Evolutionary conservation across 2,797 vertebrate species (phyloP).

Genomic region (Graptemys geographica): DNA sequence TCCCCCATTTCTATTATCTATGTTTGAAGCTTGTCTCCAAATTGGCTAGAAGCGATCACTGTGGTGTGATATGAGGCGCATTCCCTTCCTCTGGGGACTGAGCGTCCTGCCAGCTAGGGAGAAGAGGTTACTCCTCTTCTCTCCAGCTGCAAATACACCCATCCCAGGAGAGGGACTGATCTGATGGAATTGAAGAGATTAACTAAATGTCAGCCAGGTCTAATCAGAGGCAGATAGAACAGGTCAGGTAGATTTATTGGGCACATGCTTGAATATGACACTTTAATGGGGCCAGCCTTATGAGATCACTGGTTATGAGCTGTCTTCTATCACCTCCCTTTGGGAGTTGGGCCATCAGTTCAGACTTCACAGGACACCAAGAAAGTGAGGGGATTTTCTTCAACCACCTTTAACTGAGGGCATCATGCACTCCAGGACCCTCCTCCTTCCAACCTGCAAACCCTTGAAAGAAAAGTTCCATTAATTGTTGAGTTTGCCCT

Average conservation of each 20-base stretch:
- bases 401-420: neutral
- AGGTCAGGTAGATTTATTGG: slow-evolving; percentile 4
- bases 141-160: neutral
- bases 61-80: neutral
- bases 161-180: neutral
- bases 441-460: neutral
- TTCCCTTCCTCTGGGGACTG: neutral
- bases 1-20: neutral
- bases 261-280: neutral
- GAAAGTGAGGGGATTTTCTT: neutral
- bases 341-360: rapidly evolving
- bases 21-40: neutral
- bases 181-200: neutral
- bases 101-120: neutral
- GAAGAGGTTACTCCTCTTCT: neutral
- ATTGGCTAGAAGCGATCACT: neutral
- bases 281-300: neutral
- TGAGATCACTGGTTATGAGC: neutral
- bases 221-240: neutral
- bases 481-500: neutral
- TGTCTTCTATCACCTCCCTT: neutral
- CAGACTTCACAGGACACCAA: neutral
- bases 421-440: neutral
- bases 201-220: neutral
- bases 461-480: neutral